These are phyloP conservation scores for Pseudorectes ferrugineus DNA, from an alignment of 2,113 vertebrate genomes.

Conservation along the genomic window DNA sequence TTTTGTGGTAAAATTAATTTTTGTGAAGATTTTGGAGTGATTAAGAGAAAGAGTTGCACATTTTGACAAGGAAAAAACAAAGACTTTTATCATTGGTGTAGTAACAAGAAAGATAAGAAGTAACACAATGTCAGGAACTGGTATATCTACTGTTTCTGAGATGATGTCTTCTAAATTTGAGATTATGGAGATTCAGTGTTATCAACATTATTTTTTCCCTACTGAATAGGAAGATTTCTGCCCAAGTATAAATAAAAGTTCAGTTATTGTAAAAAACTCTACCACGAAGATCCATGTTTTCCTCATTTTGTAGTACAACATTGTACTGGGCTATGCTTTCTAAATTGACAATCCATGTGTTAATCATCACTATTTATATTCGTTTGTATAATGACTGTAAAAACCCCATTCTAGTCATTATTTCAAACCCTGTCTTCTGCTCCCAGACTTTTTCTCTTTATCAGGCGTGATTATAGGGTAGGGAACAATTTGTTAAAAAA, in stretches of 20 bases:
- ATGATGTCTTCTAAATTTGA: background rate
- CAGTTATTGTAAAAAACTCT: background rate
- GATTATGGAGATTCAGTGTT: background rate
- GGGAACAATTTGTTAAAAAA: background rate
- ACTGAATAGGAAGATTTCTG: background rate
- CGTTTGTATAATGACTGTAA: background rate
- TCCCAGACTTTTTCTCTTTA: background rate
- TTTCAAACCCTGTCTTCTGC: background rate
- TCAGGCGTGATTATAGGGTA: conserved; percentile 5
- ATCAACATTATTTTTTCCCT: background rate
- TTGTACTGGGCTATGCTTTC: background rate
- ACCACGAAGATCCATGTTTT: background rate
- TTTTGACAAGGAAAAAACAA: background rate
- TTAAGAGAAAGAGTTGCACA: background rate
- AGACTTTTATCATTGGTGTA: background rate
- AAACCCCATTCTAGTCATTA: background rate
- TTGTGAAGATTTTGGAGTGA: background rate
- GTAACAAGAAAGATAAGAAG: background rate
- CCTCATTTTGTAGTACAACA: background rate
- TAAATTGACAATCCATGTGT: background rate
- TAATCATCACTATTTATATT: conserved; percentile 29
- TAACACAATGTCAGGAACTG: background rate
- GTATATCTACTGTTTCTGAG: background rate
- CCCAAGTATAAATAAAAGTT: background rate
- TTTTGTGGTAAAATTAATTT: background rate